Evolutionary conservation across 2,888 invertebrate genomes (phyloP).

Genomic region (Laspeyria flexula): DNA sequence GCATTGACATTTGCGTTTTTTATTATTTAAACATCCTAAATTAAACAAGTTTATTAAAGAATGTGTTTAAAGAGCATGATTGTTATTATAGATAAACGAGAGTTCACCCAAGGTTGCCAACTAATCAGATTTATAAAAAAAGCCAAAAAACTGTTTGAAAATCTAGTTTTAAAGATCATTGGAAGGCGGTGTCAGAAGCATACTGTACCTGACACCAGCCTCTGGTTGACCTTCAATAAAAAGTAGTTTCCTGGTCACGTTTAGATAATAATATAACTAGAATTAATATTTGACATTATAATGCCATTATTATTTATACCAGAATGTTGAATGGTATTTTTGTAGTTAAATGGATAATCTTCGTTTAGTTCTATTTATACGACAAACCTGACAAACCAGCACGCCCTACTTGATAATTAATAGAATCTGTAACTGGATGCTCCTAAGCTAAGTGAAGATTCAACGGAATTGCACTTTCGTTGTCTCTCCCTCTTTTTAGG

Average conservation of each 20-base stretch:
- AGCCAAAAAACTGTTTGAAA: background rate
- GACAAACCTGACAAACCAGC: no score
- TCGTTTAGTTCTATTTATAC: no score
- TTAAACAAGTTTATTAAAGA: background rate
- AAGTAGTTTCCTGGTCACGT: background rate
- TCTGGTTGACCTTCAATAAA: background rate
- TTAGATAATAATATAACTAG: background rate
- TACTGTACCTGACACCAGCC: background rate
- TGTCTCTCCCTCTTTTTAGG: no score
- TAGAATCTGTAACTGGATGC: no score
- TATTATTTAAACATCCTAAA: background rate
- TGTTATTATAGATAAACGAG: background rate
- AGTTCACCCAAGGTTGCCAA: constrained; percentile 2
- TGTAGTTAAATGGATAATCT: no score
- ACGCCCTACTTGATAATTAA: no score
- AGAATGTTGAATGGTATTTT: no score
- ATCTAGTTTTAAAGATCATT: background rate
- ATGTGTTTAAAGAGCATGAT: background rate
- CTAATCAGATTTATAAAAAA: background rate
- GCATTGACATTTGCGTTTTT: background rate
- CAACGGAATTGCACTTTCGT: no score
- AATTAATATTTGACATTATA: background rate
- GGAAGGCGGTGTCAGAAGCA: background rate
- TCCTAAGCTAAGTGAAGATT: no score
- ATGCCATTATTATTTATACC: background rate